Evolutionary conservation across 2,113 vertebrate genomes (phyloP).

Genomic region (Indicator indicator): DNA sequence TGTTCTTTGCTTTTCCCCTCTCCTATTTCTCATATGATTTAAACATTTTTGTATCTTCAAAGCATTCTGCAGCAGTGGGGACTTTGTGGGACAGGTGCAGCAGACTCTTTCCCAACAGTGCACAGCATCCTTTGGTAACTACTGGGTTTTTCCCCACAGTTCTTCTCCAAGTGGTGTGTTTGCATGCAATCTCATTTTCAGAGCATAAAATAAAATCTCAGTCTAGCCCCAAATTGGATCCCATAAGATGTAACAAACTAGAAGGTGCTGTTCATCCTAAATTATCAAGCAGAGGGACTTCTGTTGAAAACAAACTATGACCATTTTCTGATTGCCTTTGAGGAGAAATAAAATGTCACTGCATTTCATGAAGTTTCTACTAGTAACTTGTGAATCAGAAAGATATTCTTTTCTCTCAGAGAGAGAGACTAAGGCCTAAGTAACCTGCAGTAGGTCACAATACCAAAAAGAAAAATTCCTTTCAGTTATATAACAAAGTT

Average conservation of each 20-base stretch:
- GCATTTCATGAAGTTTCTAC: background rate
- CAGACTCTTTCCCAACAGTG: background rate
- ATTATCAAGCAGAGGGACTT: background rate
- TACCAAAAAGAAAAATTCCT: background rate
- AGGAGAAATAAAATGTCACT: conserved; percentile 45
- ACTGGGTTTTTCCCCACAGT: background rate
- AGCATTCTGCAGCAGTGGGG: background rate
- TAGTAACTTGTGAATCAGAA: background rate
- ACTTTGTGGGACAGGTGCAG: background rate
- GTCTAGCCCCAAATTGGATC: background rate
- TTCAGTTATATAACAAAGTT: background rate
- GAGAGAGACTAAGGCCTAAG: background rate
- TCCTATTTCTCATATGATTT: background rate
- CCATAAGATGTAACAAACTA: background rate
- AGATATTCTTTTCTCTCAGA: background rate
- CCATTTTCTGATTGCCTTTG: conserved; percentile 18
- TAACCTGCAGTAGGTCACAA: background rate
- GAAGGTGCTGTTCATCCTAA: background rate
- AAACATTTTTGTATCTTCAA: background rate
- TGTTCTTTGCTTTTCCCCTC: background rate
- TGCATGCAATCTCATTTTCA: background rate
- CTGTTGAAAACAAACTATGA: conserved; percentile 2
- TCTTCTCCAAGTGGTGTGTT: background rate
- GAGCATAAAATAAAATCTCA: background rate
- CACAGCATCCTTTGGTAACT: background rate